These are phyloP conservation scores for Erebia epiphron DNA, from an alignment of 2,888 invertebrate genomes.

Conservation along the genomic window DNA sequence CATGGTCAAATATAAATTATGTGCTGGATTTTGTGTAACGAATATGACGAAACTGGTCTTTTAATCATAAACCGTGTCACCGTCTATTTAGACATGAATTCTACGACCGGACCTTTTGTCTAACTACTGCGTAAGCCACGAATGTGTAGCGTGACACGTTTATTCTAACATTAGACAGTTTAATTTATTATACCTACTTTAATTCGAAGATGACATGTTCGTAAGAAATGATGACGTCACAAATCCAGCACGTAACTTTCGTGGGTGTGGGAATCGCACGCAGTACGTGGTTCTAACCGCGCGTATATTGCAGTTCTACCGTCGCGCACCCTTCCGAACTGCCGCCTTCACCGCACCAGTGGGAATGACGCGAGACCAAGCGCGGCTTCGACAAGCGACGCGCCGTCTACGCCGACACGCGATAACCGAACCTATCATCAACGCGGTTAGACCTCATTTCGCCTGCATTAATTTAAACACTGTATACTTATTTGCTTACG, in stretches of 20 bases:
- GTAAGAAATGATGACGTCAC: constrained; percentile 3
- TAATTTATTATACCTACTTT: no score
- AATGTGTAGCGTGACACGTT: no score
- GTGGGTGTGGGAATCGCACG: constrained; percentile 51
- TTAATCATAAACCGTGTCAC: neutral
- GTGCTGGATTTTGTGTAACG: constrained; percentile 55
- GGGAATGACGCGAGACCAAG: constrained; percentile 91
- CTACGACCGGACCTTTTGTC: no score
- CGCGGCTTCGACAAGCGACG: constrained; percentile 62
- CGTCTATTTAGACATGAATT: no score
- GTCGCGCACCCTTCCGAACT: constrained; percentile 99
- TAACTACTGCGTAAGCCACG: no score
- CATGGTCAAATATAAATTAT: constrained; percentile 58
- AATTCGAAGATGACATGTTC: no score
- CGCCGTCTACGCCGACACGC: constrained; percentile 59
- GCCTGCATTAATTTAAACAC: neutral
- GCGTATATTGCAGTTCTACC: constrained; percentile 90
- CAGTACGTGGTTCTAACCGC: constrained; percentile 44
- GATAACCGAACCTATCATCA: constrained; percentile 45
- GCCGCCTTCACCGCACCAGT: constrained; percentile 98
- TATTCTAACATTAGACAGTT: no score
- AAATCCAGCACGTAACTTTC: constrained; percentile 47
- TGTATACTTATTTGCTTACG: neutral
- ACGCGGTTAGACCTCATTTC: constrained; percentile 10
- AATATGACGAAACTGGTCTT: neutral